phyloP scores from a whole-genome alignment of 2,113 vertebrate species.

The Fregata magnificens region DNA sequence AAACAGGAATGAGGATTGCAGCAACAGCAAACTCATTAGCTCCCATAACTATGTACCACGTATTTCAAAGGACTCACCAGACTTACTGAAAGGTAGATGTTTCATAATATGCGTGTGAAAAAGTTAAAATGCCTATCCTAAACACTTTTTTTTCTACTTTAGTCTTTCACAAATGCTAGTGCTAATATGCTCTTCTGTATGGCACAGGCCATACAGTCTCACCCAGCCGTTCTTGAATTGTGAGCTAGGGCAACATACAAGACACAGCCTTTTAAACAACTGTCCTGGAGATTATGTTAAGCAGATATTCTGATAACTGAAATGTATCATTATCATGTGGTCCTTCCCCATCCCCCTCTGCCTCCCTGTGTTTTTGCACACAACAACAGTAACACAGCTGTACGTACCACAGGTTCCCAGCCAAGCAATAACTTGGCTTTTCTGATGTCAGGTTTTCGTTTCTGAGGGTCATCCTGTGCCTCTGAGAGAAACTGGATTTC shows the following conservation, averaged over 20 bases:
- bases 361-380: background rate
- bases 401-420: constrained; percentile 97
- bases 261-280: background rate
- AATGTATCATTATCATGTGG: rapidly evolving
- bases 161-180: background rate
- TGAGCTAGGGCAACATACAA: background rate
- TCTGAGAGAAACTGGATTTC: constrained; percentile 98
- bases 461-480: constrained; percentile 97
- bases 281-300: background rate
- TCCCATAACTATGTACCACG: background rate
- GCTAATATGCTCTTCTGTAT: background rate
- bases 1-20: background rate
- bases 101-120: background rate
- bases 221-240: background rate
- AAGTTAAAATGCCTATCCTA: background rate
- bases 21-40: background rate
- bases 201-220: background rate
- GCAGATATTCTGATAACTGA: background rate
- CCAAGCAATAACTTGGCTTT: constrained; percentile 94
- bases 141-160: background rate
- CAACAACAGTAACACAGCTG: background rate
- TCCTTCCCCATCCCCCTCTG: background rate
- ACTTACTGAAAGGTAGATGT: background rate
- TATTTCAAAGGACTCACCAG: rapidly evolving
- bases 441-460: constrained; percentile 92